A percentile compares a stretch with the other conserved stretches of the same genome.
Evolutionary conservation across 2,888 invertebrate genomes (phyloP).

Genomic region (Pollenia amentaria): DNA sequence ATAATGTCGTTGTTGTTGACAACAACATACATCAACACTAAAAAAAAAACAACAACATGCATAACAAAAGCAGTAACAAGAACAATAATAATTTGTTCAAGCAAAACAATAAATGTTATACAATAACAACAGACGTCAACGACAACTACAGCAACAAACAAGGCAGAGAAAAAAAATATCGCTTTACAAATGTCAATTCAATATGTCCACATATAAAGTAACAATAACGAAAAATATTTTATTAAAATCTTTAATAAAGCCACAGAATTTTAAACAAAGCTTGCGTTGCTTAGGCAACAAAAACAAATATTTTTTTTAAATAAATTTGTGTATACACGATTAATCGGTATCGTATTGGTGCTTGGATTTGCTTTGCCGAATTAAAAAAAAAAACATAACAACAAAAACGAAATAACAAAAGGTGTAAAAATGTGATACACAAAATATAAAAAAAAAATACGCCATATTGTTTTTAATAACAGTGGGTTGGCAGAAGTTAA

Average conservation of each 20-base stretch:
- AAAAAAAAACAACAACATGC: not conserved
- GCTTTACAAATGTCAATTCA: slow-evolving; percentile 69
- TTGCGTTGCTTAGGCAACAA: slow-evolving; percentile 4
- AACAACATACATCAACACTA: slow-evolving; percentile 67
- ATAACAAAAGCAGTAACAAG: not conserved
- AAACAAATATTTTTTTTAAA: not conserved
- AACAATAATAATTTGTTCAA: slow-evolving; percentile 23
- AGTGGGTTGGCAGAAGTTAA: slow-evolving; percentile 42
- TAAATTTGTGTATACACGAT: slow-evolving; percentile 15
- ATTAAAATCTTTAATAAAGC: not conserved
- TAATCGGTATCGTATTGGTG: slow-evolving; percentile 41
- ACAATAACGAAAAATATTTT: slow-evolving; percentile 44
- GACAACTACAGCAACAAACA: slow-evolving; percentile 19
- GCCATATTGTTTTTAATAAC: slow-evolving; percentile 70
- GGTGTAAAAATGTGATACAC: slow-evolving; percentile 60
- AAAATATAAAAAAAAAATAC: slow-evolving; percentile 42
- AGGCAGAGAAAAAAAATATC: slow-evolving; percentile 44
- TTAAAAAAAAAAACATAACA: not conserved
- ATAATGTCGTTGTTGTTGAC: slow-evolving; percentile 65
- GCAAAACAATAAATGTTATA: slow-evolving; percentile 18
- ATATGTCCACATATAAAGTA: slow-evolving; percentile 54
- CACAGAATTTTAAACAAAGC: slow-evolving; percentile 28
- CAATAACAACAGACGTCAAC: slow-evolving; percentile 17
- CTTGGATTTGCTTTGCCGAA: not conserved
- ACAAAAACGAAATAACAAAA: slow-evolving; percentile 3